Conservation (phyloP, 1,140 invertebrate species). For the Medauroidea extradentata region DNA sequence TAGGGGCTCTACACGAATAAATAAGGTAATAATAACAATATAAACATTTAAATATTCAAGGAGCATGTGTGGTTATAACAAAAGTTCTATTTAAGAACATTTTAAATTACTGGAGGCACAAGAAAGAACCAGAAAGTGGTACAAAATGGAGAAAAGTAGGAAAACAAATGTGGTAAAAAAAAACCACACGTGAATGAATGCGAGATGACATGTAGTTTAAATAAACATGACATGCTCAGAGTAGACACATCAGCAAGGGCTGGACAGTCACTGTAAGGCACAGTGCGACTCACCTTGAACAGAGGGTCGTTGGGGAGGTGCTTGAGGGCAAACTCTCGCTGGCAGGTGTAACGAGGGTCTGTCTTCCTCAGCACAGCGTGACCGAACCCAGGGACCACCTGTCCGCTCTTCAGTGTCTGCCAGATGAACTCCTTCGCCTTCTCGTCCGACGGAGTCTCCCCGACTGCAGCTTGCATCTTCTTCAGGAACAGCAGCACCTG, state of each 20-base stretch:
- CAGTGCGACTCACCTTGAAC: constrained; percentile 62
- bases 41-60: too few relatives aligned
- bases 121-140: too few relatives aligned
- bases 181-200: constrained; percentile 13
- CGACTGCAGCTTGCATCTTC: constrained; percentile 74
- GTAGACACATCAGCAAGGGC: too few relatives aligned
- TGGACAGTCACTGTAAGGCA: too few relatives aligned
- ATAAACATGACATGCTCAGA: too few relatives aligned
- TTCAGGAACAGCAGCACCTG: constrained; percentile 78
- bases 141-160: too few relatives aligned
- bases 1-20: too few relatives aligned
- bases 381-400: constrained; percentile 95
- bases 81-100: too few relatives aligned
- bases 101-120: too few relatives aligned
- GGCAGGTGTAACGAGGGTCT: constrained; percentile 88
- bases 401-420: constrained; percentile 91
- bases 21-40: too few relatives aligned
- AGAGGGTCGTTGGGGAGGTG: constrained; percentile 89
- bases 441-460: constrained; percentile 77
- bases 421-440: constrained; percentile 90
- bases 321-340: constrained; percentile 92
- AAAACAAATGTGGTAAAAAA: background rate
- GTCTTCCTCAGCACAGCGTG: constrained; percentile 96
- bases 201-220: too few relatives aligned
- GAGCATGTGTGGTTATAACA: too few relatives aligned